A percentile compares a stretch with the other conserved stretches of the same genome.
phyloP scores from a whole-genome alignment of 2,797 vertebrate species.

The Scolopax rusticola region DNA sequence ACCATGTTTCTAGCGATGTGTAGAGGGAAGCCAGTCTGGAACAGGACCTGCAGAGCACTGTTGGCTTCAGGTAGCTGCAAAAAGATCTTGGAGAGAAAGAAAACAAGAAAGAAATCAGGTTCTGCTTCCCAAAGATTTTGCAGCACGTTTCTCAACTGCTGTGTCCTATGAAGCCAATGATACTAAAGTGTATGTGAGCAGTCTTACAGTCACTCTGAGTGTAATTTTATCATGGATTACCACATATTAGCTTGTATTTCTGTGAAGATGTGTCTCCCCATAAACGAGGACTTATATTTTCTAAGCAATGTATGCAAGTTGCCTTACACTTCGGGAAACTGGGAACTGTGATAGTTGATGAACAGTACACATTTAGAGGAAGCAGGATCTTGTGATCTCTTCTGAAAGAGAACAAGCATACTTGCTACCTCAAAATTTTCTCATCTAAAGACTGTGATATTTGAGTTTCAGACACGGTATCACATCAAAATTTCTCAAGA shows the following conservation, averaged over 20 bases:
- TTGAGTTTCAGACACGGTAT: neutral
- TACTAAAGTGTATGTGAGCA: neutral
- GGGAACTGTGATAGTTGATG: neutral
- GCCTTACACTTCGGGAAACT: neutral
- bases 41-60: neutral
- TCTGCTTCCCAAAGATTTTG: neutral
- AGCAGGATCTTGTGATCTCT: neutral
- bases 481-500: neutral
- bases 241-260: accelerated
- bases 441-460: neutral
- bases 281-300: neutral
- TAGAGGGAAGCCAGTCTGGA: neutral
- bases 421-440: neutral
- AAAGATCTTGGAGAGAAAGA: neutral
- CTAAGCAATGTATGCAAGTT: neutral
- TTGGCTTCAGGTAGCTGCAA: neutral
- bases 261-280: neutral
- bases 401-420: neutral
- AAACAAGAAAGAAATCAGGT: neutral
- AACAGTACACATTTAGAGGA: neutral
- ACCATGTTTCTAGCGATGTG: neutral
- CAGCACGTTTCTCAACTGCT: neutral
- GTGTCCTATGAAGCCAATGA: accelerated
- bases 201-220: neutral
- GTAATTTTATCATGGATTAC: neutral